Base-by-base conservation (phyloP, 1,140 invertebrate genomes). In the Dendroctonus valens region DNA sequence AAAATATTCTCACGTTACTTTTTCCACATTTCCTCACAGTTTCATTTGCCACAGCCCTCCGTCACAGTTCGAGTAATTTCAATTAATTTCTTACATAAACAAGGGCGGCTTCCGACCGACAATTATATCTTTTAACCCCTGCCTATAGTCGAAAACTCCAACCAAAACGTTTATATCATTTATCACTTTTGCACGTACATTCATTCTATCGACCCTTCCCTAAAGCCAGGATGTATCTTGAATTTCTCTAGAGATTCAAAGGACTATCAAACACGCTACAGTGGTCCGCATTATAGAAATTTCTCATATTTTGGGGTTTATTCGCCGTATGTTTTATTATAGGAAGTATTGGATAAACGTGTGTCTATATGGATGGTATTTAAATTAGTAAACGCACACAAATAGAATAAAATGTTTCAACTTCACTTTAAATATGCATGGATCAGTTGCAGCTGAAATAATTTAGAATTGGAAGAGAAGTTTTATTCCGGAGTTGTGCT, bases 171-270 rank as follows among this genome's bases (percentile, higher is more conserved):
- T 51, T 51, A n/a, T 51, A 15, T 51, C 49, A 51, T 51, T 51
- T 51, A 51, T 51, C 49, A 51, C 15, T 51, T 51, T 51, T 51
- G 11, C 49, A 51, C 49, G 49, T 51, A 51, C 49, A 15, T 51
- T 51, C 49, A 12, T 51, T 51, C 7, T 51, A 51, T 51, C 49
- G 49, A 51, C 49, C 49, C 49, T 15, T 15, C 14, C 7, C 9
- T 7, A 15, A 15, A 12, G 15, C 42, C 9, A 51, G 9, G 7
- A 51, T 51, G 49, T 51, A 51, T 51, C 49, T 51, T 51, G 15
- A n/a, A 51, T 51, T 51, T 51, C 49, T 51, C 49, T 15, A 51
- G 49, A 51, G 49, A 51, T 46, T 46, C 42, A 46, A 8, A 12
- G 42, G 42, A 46, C 42, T 12, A 46, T 46, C 42, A 46, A 46